Evolutionary conservation across 2,113 vertebrate species (phyloP).

Genomic region (Dipodomys merriami): DNA sequence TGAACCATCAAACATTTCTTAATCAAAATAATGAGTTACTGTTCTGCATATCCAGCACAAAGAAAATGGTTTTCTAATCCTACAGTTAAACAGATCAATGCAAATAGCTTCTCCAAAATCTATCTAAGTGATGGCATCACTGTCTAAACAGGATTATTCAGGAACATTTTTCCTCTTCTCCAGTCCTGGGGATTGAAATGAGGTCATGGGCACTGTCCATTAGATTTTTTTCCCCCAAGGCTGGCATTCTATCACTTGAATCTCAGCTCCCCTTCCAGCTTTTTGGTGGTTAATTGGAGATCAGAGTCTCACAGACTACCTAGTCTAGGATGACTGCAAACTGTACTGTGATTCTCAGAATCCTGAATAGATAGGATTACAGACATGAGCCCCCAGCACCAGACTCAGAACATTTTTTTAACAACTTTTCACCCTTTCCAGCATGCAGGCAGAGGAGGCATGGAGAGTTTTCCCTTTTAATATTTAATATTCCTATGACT

Average conservation of each 20-base stretch:
- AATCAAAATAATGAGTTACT: conserved; percentile 36
- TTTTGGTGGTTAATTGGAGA: too few relatives aligned
- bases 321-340: too few relatives aligned
- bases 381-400: too few relatives aligned
- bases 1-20: conserved; percentile 4
- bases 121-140: conserved; percentile 20
- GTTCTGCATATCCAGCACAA: conserved; percentile 32
- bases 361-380: too few relatives aligned
- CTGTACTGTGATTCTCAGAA: too few relatives aligned
- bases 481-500: background rate
- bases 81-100: conserved; percentile 5
- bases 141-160: conserved; percentile 35
- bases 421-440: background rate
- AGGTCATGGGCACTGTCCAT: too few relatives aligned
- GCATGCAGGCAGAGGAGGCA: background rate
- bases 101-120: conserved; percentile 37
- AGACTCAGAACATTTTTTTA: background rate
- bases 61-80: conserved; percentile 33
- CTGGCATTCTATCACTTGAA: too few relatives aligned
- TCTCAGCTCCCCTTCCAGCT: too few relatives aligned
- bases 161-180: too few relatives aligned
- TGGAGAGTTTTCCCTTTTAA: background rate
- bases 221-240: too few relatives aligned
- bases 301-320: too few relatives aligned
- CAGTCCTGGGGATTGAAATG: too few relatives aligned